Conservation (phyloP, 92 coral and sea anemone species). For the Isaurus tuberculatus region DNA sequence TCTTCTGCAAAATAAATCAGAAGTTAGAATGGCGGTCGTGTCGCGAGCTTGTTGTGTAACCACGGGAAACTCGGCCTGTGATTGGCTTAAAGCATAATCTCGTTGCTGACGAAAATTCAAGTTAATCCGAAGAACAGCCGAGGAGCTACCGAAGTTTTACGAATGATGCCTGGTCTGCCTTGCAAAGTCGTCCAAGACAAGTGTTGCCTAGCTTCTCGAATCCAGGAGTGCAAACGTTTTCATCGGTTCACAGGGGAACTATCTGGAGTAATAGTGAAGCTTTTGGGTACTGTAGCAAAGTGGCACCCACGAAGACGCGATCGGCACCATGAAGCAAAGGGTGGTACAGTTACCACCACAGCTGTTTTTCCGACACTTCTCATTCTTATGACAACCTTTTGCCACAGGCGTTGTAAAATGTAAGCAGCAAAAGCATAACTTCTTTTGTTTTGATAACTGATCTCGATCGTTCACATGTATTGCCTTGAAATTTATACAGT, state of each 20-base stretch:
- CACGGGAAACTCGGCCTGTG: too few species aligned
- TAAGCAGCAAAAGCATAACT: conserved; percentile 67
- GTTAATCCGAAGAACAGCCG: too few species aligned
- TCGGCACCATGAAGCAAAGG: conserved; percentile 63
- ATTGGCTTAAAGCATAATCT: too few species aligned
- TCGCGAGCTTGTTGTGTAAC: too few species aligned
- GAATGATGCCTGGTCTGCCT: conserved; percentile 36
- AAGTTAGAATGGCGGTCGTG: conserved; percentile 29
- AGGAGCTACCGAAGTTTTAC: conserved; percentile 13
- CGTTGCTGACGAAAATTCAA: too few species aligned
- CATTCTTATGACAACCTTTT: conserved; percentile 39
- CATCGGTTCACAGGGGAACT: conserved; percentile 50
- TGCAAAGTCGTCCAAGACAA: conserved; percentile 54
- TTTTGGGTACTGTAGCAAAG: conserved; percentile 20
- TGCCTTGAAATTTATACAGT: conserved; percentile 57
- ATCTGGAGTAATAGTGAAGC: conserved; percentile 57
- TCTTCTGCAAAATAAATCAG: conserved; percentile 50
- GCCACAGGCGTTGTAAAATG: conserved; percentile 60
- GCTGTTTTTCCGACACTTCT: conserved; percentile 45
- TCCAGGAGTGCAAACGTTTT: conserved; percentile 61
- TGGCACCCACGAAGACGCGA: conserved; percentile 14
- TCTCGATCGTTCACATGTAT: conserved; percentile 65
- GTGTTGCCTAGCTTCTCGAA: conserved; percentile 61
- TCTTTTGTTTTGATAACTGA: conserved; percentile 61
- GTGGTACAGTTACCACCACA: conserved; percentile 62